Base-by-base conservation (phyloP, 2,888 invertebrate species). In the Heliconius ethilla region DNA sequence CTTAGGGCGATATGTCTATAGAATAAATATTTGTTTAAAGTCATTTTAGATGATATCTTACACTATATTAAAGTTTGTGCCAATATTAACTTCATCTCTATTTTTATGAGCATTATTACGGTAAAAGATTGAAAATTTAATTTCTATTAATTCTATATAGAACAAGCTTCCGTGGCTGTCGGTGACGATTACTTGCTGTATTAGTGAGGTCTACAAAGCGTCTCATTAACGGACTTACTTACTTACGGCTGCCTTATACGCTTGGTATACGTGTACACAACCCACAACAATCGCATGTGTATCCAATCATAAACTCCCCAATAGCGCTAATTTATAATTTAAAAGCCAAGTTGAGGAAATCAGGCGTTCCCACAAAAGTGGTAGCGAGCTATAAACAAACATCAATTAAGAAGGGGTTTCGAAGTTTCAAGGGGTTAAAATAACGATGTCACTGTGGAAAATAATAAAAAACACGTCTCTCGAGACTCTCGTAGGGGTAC, bases 401-500 rank as follows among this genome's bases (percentile, higher is more conserved):
- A 78, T 40, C 74, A 63, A 62, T 69, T 29, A 77, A 69, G 55
- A 51, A 70, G 62, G 67, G 73, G 75, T 59, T 72, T 75, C 15
- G 55, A 78, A 79, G 76, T 78, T 79, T 79, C 63, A 81, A 81
- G 80, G 78, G 82, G 80, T 81, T 79, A 81, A 79, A 82, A 82
- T 82, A 81, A 81, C 81, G 82, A 81, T 81, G 82, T 82, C 81
- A 79, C 74, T 69, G 79, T 78, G 75, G 77, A 80, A 79, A 82
- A 80, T 76, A 62, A 78, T 73, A 81, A 80, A 82, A 81, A 80
- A 80, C 79, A 63, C 77, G 80, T 79, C 78, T 77, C 77, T 73
- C 67, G 69, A 77, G 75, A 67, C 78, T 40, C 73, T 75, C 69
- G 72, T 72, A 72, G 72, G 72, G 59, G 33, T 59, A 59, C 72